A percentile compares a stretch with the other conserved stretches of the same genome.
These are phyloP conservation scores for Prionace glauca DNA, from an alignment of 2,797 vertebrate species.

Conservation along the genomic window DNA sequence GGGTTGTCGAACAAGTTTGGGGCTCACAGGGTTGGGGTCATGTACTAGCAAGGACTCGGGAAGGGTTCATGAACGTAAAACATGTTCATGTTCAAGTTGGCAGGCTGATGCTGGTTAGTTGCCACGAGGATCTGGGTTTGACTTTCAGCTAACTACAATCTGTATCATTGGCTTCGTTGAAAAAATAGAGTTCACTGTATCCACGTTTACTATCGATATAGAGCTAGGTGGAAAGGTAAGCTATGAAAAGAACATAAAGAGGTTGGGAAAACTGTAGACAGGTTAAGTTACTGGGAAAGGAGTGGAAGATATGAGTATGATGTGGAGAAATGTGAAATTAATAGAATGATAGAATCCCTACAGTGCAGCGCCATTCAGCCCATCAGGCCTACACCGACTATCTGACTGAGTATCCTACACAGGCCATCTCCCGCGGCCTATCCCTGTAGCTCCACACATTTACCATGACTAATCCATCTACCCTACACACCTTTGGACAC, in stretches of 20 bases:
- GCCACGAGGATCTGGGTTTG: background rate
- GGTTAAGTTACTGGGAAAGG: background rate
- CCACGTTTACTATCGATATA: background rate
- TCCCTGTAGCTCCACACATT: too few species aligned
- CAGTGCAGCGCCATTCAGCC: too few species aligned
- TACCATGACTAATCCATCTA: too few species aligned
- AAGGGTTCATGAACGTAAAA: background rate
- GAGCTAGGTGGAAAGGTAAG: background rate
- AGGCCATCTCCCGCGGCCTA: too few species aligned
- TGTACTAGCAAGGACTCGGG: background rate
- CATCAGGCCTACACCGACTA: too few species aligned
- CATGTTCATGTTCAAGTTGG: background rate
- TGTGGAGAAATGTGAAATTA: background rate
- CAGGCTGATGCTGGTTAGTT: background rate
- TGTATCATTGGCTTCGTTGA: background rate
- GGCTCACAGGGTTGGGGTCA: background rate
- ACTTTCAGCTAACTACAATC: background rate
- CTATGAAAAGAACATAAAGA: background rate
- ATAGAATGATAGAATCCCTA: too few species aligned
- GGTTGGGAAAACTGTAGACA: background rate
- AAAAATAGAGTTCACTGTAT: background rate
- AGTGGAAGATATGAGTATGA: background rate
- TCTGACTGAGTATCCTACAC: too few species aligned
- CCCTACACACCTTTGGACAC: too few species aligned
- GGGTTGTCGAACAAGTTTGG: background rate